These are phyloP conservation scores for Hydractinia echinata DNA, from an alignment of 30 jellyfish, hydroid and myxozoan genomes.

Conservation along the genomic window DNA sequence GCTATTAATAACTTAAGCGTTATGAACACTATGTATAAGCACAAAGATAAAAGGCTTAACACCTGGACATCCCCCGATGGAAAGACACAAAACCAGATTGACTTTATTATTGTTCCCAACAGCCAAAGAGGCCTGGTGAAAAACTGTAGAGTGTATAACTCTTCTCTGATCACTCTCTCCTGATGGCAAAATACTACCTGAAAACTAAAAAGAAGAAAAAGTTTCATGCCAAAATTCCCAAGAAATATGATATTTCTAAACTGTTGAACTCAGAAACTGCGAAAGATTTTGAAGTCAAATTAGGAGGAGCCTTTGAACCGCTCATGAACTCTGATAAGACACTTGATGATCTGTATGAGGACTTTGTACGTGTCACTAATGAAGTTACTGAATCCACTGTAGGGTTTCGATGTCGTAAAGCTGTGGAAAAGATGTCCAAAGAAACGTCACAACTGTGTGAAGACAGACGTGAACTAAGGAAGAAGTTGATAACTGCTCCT, in stretches of 20 bases:
- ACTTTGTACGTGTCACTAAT: neutral
- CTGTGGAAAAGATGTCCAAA: too few relatives aligned
- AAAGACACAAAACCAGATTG: constrained; percentile 20
- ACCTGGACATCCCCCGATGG: constrained; percentile 53
- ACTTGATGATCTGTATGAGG: neutral
- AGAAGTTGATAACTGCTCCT: too few relatives aligned
- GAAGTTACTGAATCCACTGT: neutral
- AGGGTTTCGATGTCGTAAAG: neutral
- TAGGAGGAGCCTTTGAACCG: neutral
- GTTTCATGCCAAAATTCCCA: neutral
- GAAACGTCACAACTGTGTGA: too few relatives aligned
- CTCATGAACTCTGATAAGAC: neutral
- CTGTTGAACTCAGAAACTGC: neutral
- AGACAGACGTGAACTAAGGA: too few relatives aligned
- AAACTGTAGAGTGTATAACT: neutral
- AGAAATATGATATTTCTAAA: neutral
- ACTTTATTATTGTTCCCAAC: constrained; percentile 25
- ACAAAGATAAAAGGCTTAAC: constrained; percentile 21
- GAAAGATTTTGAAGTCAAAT: neutral
- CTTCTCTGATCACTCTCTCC: neutral
- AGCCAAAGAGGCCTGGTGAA: neutral
- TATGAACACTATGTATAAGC: constrained; percentile 30
- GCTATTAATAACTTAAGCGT: constrained; percentile 11
- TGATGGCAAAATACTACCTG: neutral
- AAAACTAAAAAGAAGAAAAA: neutral